Evolutionary conservation across 2,888 invertebrate species (phyloP), one percentile per base, ranked within the genome.

Genomic region (Catonia carolina): DNA sequence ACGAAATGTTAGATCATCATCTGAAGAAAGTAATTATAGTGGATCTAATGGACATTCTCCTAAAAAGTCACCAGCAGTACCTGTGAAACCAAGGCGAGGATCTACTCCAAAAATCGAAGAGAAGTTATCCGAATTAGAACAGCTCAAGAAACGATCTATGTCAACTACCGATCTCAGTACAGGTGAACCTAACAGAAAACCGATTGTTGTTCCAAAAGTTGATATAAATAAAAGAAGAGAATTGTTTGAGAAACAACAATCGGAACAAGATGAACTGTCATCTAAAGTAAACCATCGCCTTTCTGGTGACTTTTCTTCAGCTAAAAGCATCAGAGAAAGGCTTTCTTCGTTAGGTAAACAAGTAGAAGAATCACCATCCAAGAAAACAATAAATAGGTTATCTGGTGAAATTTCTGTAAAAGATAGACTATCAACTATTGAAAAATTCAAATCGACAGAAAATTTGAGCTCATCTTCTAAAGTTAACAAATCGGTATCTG

Each of bases 211-310:
- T 2, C 72, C 74, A 7, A 90, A 89, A 76, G 85, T 89, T 20
- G 84, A 89, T 70, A 85, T 91, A 63, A 79, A 83, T 57, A 89
- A 89, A 73, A 78, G 89, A 65, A 83, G 89, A 66, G 89, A 89
- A 71, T 80, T 91, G 59, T 91, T 91, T 67, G 90, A 91, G 71
- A 80, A 81, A 64, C 72, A 57, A n/a, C 72, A 57, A n/a, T 57
- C 58, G 23, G 53, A 54, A 31, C 49, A 50, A 18, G 63, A 62
- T 14, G 62, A 61, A 22, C 52, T 57, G 65, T 74, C 71, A 67
- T 70, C 65, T 12, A 68, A 61, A 63, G 75, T 74, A 66, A 70
- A 69, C 51, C 78, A 73, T 62, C 75, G 78, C 68, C 73, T 79
- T 61, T 80, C 80, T 66, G 78, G 82, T 70, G 83, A 85, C 66